Base-by-base conservation (phyloP, 2,888 invertebrate genomes). In the Hirtodrosophila histrioides region DNA sequence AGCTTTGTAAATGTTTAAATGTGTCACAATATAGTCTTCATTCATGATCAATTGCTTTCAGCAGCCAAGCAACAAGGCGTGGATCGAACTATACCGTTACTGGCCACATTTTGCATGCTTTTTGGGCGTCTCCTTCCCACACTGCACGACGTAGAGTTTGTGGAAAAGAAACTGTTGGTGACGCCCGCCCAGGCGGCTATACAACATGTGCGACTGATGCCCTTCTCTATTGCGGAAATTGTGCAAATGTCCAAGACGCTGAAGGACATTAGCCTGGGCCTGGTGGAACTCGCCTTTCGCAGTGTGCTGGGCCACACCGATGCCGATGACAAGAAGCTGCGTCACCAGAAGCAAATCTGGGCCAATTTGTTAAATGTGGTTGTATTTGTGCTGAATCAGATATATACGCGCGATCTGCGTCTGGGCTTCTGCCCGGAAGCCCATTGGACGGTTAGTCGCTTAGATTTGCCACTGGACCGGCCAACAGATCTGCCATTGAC, bases 361-460 rank as follows among this genome's bases (percentile, higher is more conserved):
- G 94, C 95, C 12, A 95, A 96, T 91, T 92, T 97, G 3, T 95
- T 97, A 74, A 96, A 95, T 93, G 91, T 92, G 0, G 90, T 90
- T 0, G 95, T 97, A 3, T 93, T 94, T n/a, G 92, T 97, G 10
- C 92, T 98, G 4, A 94, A 96, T 58, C 95, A 96, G 78, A 92
- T 99, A 65, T 96, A 98, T 92, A 95, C 95, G 11, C 93, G 99
- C 23, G 98, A 99, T 92, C 93, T 96, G 27, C 94, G 99, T 27
- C 93, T 96, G 50, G 94, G 94, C 48, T 96, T 96, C 88, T 96
- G 96, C 84, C 94, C 95, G 0, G 93, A 93, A 1, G 93, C 93
- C 0, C 94, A 95, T 83, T 96, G 96, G 95, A 93, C 95, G 4
- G 92, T 92, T 41, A 89, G 89, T 45, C 90, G 90, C 9, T 70